phyloP scores from a whole-genome alignment of 1,140 invertebrate genomes.

The Proctacanthus coquilletti region DNA sequence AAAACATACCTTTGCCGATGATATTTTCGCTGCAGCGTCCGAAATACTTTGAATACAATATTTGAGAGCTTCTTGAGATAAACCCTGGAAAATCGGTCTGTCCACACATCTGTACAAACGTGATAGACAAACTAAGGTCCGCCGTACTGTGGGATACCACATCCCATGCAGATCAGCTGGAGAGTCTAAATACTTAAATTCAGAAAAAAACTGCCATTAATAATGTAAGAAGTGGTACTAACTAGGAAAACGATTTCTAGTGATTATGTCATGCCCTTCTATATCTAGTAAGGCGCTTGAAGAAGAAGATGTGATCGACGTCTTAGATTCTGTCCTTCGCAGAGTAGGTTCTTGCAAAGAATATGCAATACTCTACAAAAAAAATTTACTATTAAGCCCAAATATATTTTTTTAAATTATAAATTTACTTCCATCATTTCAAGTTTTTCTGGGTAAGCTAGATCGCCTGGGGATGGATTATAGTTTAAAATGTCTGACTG shows the following conservation, averaged over 20 bases:
- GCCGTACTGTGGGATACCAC: constrained; percentile 96
- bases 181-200: constrained; percentile 38
- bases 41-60: constrained; percentile 83
- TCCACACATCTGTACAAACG: constrained; percentile 92
- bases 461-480: constrained; percentile 80
- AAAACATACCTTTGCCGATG: constrained; percentile 36
- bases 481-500: constrained; percentile 80
- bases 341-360: constrained; percentile 48
- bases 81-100: constrained; percentile 84
- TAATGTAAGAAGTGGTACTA: no score
- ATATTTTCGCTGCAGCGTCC: constrained; percentile 54
- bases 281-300: constrained; percentile 1
- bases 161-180: constrained; percentile 96
- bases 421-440: constrained; percentile 80
- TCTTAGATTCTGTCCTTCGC: constrained; percentile 46
- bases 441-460: constrained; percentile 94
- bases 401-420: background rate
- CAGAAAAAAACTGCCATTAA: no score
- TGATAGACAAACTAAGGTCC: constrained; percentile 88
- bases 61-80: constrained; percentile 88
- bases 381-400: constrained; percentile 10
- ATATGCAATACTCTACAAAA: constrained; percentile 50
- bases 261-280: no score
- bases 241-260: no score
- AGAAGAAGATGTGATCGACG: constrained; percentile 51